Evolutionary conservation across 2,797 vertebrate genomes (phyloP).

Genomic region (Threskiornis aethiopicus): DNA sequence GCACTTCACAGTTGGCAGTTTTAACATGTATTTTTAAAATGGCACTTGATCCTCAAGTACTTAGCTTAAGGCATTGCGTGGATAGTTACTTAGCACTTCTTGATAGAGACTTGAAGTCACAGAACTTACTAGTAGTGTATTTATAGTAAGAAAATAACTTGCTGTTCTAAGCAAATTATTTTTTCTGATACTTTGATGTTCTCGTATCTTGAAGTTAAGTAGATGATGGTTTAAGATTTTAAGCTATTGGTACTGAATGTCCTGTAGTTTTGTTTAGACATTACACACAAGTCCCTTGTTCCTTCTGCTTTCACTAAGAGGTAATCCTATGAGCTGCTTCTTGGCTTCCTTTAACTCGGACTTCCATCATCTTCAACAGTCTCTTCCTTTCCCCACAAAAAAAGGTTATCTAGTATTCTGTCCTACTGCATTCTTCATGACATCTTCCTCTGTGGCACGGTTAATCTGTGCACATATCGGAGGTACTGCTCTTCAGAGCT

Average conservation of each 20-base stretch:
- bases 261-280: background rate
- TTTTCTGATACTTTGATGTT: background rate
- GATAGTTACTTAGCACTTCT: background rate
- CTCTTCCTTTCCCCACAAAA: background rate
- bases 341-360: background rate
- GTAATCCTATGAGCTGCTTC: background rate
- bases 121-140: background rate
- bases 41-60: background rate
- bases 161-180: background rate
- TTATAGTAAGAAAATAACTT: background rate
- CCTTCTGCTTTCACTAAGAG: background rate
- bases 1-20: background rate
- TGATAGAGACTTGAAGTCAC: background rate
- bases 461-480: accelerated
- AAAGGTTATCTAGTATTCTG: background rate
- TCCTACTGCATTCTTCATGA: background rate
- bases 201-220: background rate
- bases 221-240: background rate
- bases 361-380: background rate
- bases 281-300: background rate
- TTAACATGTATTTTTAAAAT: background rate
- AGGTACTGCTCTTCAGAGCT: background rate
- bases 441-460: background rate
- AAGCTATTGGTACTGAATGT: background rate
- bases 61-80: background rate